Conservation (phyloP, 2,113 vertebrate genomes). For the Pterocles gutturalis region DNA sequence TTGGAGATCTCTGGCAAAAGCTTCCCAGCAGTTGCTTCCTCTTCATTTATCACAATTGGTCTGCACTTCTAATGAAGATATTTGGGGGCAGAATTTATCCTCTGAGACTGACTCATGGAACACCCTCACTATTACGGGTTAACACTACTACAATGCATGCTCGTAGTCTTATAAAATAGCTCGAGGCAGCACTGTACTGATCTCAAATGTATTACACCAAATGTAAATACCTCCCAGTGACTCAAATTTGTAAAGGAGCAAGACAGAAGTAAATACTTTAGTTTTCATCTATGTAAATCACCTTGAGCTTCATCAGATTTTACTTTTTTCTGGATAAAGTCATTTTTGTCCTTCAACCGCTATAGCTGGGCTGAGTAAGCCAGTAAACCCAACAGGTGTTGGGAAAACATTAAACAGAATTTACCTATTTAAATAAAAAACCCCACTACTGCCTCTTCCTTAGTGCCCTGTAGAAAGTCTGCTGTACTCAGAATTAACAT, state of each 20-base stretch:
- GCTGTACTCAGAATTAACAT: not conserved
- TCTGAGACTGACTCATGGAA: not conserved
- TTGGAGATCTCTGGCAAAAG: not conserved
- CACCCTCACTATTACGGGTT: not conserved
- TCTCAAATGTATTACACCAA: not conserved
- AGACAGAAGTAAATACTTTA: accelerated
- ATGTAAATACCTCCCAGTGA: not conserved
- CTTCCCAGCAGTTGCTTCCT: not conserved
- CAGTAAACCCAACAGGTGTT: not conserved
- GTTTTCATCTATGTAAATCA: not conserved
- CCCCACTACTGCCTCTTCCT: not conserved
- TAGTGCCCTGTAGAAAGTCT: not conserved
- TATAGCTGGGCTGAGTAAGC: not conserved
- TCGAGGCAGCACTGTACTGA: accelerated
- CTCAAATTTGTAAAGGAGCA: not conserved
- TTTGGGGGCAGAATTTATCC: not conserved
- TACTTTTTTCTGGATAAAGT: not conserved
- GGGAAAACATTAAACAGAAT: not conserved
- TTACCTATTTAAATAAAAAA: not conserved
- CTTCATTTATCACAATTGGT: not conserved
- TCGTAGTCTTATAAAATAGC: not conserved
- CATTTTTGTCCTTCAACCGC: not conserved
- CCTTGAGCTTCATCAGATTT: not conserved
- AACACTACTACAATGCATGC: too few relatives aligned
- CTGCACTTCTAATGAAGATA: not conserved